phyloP scores from a whole-genome alignment of 2,888 invertebrate species.

The Hyppa rectilinea region DNA sequence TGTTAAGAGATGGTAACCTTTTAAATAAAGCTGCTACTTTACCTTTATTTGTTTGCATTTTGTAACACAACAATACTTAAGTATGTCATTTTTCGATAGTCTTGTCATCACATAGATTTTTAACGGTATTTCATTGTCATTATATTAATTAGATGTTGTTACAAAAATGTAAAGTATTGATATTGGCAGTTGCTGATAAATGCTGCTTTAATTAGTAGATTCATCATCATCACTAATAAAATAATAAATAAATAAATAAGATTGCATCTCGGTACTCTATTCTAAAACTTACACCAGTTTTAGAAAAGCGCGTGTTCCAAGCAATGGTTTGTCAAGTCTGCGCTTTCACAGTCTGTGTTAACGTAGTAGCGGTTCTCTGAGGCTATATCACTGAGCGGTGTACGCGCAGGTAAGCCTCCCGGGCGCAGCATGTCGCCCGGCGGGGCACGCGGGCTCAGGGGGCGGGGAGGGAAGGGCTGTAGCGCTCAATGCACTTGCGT shows the following conservation, averaged over 20 bases:
- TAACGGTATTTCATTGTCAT: neutral
- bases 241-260: too few relatives aligned
- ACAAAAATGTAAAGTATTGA: neutral
- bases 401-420: conserved; percentile 85
- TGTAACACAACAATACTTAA: neutral
- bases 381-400: conserved; percentile 78
- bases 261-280: neutral
- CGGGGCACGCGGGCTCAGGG: conserved; percentile 55
- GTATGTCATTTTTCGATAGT: neutral
- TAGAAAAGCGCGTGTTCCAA: neutral
- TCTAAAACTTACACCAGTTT: neutral
- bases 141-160: neutral
- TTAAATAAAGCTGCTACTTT: too few relatives aligned
- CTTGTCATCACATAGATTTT: neutral
- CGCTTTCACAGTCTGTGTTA: conserved; percentile 70
- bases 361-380: conserved; percentile 82
- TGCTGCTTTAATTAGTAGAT: too few relatives aligned
- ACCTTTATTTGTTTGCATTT: neutral
- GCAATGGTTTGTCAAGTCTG: conserved; percentile 52
- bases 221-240: neutral
- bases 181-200: neutral
- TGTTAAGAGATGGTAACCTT: neutral
- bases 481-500: conserved; percentile 81
- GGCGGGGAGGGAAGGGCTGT: conserved; percentile 55
- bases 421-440: conserved; percentile 60